phyloP scores from a whole-genome alignment of 2,888 invertebrate genomes.

The Atrina japonica region DNA sequence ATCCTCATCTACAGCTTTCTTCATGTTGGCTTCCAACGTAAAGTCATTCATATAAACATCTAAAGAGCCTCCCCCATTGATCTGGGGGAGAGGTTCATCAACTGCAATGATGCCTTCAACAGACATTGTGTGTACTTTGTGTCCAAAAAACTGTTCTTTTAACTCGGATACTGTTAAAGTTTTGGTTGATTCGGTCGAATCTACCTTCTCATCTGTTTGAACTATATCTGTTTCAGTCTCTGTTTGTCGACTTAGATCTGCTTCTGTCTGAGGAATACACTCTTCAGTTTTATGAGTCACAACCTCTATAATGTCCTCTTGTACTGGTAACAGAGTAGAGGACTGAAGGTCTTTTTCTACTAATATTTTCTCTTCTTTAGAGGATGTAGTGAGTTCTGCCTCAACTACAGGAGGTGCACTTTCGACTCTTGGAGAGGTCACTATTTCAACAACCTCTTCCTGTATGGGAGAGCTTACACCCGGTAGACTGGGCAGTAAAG shows the following conservation, averaged over 20 bases:
- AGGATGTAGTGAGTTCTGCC: background rate
- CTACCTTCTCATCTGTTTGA: background rate
- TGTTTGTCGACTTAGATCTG: slow-evolving; percentile 1
- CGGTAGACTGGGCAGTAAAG: slow-evolving; percentile 39
- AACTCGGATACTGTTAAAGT: slow-evolving; percentile 31
- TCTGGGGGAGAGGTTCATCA: slow-evolving; percentile 7
- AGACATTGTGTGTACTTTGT: slow-evolving; percentile 26
- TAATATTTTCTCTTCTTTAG: slow-evolving; percentile 4
- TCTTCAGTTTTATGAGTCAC: slow-evolving; percentile 1
- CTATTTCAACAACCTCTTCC: slow-evolving; percentile 35
- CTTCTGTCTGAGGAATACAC: background rate
- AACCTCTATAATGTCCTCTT: slow-evolving; percentile 30
- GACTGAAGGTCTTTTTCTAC: too few relatives aligned
- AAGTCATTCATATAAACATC: slow-evolving; percentile 45
- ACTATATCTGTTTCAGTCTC: background rate
- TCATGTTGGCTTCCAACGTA: slow-evolving; percentile 40
- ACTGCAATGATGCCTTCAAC: slow-evolving; percentile 7
- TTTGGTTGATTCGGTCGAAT: slow-evolving; percentile 13
- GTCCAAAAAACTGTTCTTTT: slow-evolving; percentile 51
- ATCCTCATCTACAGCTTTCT: slow-evolving; percentile 13
- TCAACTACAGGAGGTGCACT: slow-evolving; percentile 19
- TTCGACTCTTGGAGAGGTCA: slow-evolving; percentile 22
- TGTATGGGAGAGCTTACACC: slow-evolving; percentile 34
- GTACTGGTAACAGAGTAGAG: background rate
- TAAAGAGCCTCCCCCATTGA: slow-evolving; percentile 9